phyloP scores from a whole-genome alignment of 1,140 invertebrate species.

The Pseudomyrmex cubaensis region DNA sequence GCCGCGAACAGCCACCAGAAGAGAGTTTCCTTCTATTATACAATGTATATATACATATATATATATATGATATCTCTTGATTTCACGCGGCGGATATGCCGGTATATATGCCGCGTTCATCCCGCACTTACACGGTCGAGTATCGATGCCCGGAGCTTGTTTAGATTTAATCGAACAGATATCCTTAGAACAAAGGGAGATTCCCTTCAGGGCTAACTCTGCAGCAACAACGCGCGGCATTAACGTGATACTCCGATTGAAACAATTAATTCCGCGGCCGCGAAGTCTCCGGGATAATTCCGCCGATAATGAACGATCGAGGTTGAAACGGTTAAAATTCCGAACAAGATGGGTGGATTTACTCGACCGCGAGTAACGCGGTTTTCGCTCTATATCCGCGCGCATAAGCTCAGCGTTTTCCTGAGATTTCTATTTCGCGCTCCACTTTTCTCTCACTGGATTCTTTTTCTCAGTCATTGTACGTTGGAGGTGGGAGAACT shows the following conservation, averaged over 20 bases:
- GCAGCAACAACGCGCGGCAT: background rate
- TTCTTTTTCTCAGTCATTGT: conserved; percentile 50
- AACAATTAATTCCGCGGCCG: conserved; percentile 1
- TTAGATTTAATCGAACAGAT: conserved; percentile 36
- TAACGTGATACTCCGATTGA: conserved; percentile 18
- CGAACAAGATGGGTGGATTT: background rate
- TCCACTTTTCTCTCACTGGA: conserved; percentile 38
- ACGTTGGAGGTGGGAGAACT: background rate
- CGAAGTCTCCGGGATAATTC: background rate
- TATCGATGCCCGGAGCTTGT: conserved; percentile 40
- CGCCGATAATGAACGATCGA: conserved; percentile 33
- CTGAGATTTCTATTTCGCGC: conserved; percentile 41
- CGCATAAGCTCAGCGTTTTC: conserved; percentile 40
- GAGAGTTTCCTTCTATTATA: no score
- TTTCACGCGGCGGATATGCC: background rate
- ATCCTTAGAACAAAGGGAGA: background rate
- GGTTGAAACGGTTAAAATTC: conserved; percentile 43
- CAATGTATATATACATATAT: background rate
- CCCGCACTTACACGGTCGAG: background rate
- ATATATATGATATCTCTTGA: conserved; percentile 40
- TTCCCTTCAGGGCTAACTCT: background rate
- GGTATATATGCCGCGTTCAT: background rate
- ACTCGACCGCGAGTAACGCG: conserved; percentile 46
- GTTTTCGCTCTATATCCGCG: background rate
- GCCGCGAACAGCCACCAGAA: no score